These are phyloP conservation scores for Acanthosepion lycidas DNA, from an alignment of 2,888 invertebrate genomes.

Conservation along the genomic window DNA sequence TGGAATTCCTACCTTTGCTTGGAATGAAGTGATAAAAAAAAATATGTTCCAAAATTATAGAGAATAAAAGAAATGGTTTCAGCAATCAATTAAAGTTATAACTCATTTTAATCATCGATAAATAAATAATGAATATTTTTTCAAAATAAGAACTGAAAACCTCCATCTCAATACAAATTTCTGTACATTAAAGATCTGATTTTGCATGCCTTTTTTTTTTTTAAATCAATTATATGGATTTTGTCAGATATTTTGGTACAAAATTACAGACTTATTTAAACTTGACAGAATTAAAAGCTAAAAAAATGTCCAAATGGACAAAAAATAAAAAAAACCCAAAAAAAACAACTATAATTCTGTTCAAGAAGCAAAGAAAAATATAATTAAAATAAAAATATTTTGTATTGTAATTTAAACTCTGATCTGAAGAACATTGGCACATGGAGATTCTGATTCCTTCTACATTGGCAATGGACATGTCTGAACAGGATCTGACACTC, in stretches of 20 bases:
- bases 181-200: background rate
- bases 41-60: too few species aligned
- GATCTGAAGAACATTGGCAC: background rate
- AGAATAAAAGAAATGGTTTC: too few species aligned
- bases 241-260: background rate
- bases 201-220: background rate
- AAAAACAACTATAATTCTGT: background rate
- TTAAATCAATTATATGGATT: background rate
- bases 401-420: background rate
- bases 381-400: background rate
- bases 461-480: background rate
- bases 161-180: too few species aligned
- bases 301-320: background rate
- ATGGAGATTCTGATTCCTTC: background rate
- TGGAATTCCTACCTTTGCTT: too few species aligned
- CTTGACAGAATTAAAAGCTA: background rate
- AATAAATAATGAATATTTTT: too few species aligned
- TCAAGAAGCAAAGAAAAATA: background rate
- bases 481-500: slow-evolving; percentile 33
- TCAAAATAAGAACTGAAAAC: too few species aligned
- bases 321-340: background rate
- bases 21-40: too few species aligned
- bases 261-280: background rate
- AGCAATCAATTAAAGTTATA: too few species aligned
- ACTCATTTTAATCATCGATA: too few species aligned